Evolutionary conservation across 2,888 invertebrate species (phyloP).

Genomic region (Ichneumoninae sp.): DNA sequence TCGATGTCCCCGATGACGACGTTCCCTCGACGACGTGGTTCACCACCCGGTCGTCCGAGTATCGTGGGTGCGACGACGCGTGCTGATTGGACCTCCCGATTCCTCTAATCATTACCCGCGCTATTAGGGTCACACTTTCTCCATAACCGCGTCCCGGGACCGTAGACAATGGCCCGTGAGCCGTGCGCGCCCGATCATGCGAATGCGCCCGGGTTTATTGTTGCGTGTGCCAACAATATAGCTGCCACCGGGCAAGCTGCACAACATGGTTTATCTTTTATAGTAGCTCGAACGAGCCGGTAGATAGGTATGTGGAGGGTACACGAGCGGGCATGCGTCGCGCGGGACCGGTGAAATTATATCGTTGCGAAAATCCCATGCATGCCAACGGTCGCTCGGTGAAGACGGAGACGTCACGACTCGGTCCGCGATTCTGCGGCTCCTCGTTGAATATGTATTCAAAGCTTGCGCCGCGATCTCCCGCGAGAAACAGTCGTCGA

Average conservation of each 20-base stretch:
- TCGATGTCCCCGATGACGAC: background rate
- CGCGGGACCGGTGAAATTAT: conserved; percentile 53
- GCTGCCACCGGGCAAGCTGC: conserved; percentile 19
- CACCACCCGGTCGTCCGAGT: conserved; percentile 47
- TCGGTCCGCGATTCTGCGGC: conserved; percentile 28
- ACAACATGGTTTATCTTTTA: conserved; percentile 29
- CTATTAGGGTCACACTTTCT: conserved; percentile 82
- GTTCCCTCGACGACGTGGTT: conserved; percentile 11
- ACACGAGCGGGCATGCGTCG: conserved; percentile 44
- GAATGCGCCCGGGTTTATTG: conserved; percentile 61
- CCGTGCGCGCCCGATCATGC: conserved; percentile 61
- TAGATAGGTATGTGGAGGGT: conserved; percentile 38
- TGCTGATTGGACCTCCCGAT: conserved; percentile 75
- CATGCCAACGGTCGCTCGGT: background rate
- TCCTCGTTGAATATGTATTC: conserved; percentile 13
- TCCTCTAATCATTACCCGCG: conserved; percentile 78
- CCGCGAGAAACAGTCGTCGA: conserved; percentile 1
- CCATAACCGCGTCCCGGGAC: conserved; percentile 66
- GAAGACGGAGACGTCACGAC: conserved; percentile 33
- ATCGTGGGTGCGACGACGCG: conserved; percentile 72
- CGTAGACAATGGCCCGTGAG: conserved; percentile 71
- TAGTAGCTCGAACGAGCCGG: conserved; percentile 46
- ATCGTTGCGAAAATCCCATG: conserved; percentile 47
- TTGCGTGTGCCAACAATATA: conserved; percentile 31
- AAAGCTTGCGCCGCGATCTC: conserved; percentile 12